These are phyloP conservation scores for Ammospiza maritima DNA, from an alignment of 2,797 vertebrate species.

Conservation along the genomic window DNA sequence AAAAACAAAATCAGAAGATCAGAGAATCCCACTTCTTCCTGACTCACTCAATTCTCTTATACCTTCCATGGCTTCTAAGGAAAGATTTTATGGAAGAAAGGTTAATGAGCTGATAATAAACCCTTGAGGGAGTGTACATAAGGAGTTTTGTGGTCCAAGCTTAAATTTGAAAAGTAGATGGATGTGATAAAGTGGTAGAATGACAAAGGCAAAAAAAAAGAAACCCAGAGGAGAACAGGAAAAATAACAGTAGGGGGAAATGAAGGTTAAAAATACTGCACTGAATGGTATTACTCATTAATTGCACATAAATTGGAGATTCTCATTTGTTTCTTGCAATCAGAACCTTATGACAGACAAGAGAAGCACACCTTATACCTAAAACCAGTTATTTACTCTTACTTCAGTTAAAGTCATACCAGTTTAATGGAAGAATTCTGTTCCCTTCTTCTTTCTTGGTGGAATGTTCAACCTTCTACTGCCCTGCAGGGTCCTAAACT, in stretches of 20 bases:
- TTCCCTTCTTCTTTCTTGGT: neutral
- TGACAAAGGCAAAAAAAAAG: neutral
- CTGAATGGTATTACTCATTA: neutral
- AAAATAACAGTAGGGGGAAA: neutral
- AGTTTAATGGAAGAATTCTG: neutral
- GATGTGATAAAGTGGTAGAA: neutral
- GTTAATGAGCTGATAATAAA: neutral
- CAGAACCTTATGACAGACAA: neutral
- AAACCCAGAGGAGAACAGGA: neutral
- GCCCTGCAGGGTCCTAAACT: neutral
- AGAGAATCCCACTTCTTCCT: neutral
- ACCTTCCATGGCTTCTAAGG: neutral
- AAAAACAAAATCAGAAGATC: neutral
- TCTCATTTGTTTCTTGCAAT: neutral
- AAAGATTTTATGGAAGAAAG: neutral
- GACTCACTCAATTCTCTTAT: neutral
- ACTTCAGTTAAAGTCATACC: neutral
- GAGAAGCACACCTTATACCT: neutral
- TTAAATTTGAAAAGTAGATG: neutral
- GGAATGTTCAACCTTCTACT: neutral
- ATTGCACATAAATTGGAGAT: neutral
- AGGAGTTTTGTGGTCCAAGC: neutral
- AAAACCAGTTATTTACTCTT: neutral
- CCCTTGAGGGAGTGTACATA: neutral
- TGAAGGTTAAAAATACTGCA: neutral